A percentile compares a stretch with the other conserved stretches of the same genome.
phyloP scores from a whole-genome alignment of 2,797 vertebrate genomes.

The Momotus momota region DNA sequence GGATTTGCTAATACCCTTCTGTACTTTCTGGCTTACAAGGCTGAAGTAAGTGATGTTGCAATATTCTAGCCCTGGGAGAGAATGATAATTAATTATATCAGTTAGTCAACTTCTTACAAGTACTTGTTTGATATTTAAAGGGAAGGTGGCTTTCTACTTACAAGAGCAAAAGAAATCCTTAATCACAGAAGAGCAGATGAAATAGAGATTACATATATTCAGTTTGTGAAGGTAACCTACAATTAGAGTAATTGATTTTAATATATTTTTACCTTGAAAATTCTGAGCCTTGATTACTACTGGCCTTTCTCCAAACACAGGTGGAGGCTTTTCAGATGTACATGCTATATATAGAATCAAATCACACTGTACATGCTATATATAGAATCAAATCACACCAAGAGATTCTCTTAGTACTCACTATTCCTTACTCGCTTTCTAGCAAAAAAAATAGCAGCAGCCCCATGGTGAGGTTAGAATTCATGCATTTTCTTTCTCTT shows the following conservation, averaged over 20 bases:
- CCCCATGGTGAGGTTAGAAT: background rate
- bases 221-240: background rate
- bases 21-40: background rate
- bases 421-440: background rate
- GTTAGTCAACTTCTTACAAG: background rate
- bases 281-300: background rate
- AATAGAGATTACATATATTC: background rate
- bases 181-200: background rate
- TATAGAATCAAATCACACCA: fast-evolving
- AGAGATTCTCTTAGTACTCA: background rate
- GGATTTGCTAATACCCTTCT: background rate
- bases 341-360: no score
- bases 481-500: background rate
- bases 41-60: background rate
- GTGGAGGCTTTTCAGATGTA: background rate
- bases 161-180: background rate
- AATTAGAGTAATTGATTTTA: background rate
- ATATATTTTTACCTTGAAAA: background rate
- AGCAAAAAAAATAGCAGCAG: background rate
- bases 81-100: background rate
- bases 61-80: background rate
- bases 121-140: background rate
- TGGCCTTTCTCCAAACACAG: background rate
- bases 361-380: no score
- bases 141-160: background rate